Conservation (phyloP, 2,888 invertebrate genomes). For the Ctena decussata region DNA sequence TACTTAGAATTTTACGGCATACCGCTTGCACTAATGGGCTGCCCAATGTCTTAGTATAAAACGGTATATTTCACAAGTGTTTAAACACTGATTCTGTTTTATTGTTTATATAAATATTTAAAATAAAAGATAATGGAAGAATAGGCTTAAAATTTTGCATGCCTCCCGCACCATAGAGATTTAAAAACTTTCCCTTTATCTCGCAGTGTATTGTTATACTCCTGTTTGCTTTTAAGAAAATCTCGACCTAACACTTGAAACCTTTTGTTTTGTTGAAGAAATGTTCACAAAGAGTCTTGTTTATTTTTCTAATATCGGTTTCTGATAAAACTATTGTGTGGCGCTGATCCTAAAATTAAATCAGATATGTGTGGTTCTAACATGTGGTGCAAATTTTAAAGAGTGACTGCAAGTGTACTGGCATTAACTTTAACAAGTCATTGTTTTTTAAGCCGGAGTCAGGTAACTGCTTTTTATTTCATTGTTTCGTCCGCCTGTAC, state of each 20-base stretch:
- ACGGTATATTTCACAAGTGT: background rate
- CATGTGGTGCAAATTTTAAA: no score
- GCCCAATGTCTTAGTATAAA: no score
- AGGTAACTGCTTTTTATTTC: background rate
- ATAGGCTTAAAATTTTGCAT: constrained; percentile 6
- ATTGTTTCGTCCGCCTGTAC: no score
- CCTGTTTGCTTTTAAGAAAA: constrained; percentile 67
- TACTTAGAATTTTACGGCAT: no score
- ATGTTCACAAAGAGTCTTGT: constrained; percentile 65
- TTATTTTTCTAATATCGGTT: constrained; percentile 67
- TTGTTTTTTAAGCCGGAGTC: no score
- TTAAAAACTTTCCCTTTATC: constrained; percentile 7
- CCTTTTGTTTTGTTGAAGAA: constrained; percentile 70
- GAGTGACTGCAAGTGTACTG: no score
- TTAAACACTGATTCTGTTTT: background rate
- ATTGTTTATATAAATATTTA: constrained; percentile 14
- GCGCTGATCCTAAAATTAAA: constrained; percentile 62
- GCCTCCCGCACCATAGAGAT: background rate
- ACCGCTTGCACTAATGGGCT: no score
- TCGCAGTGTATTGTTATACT: constrained; percentile 62
- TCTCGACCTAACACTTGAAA: constrained; percentile 67
- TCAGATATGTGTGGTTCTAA: background rate
- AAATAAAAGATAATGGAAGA: background rate
- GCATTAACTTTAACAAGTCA: no score
- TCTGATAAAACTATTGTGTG: constrained; percentile 64